Conservation (phyloP, 1,140 invertebrate species). For the Pachyrhynchus sulphureomaculatus region DNA sequence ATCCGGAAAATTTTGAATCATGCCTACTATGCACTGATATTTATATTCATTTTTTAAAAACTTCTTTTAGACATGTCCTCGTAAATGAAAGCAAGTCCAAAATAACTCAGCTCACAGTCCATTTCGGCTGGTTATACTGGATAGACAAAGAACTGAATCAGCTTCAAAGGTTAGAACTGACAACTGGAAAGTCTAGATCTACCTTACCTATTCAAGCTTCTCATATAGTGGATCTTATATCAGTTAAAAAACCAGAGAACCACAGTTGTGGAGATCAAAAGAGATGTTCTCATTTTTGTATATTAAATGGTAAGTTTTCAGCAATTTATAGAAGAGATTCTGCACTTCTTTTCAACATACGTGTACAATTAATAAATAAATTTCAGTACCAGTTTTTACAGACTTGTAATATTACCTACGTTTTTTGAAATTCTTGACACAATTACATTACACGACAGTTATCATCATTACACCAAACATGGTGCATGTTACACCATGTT, state of each 20-base stretch:
- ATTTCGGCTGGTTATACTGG: conserved; percentile 49
- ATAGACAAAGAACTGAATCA: conserved; percentile 45
- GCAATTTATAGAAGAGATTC: too few species aligned
- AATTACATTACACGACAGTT: too few species aligned
- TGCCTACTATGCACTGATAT: too few species aligned
- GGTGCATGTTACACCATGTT: too few species aligned
- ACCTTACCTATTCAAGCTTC: conserved; percentile 41
- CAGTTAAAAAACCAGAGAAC: conserved; percentile 43
- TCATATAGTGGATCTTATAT: conserved; percentile 47
- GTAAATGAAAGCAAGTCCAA: conserved; percentile 45
- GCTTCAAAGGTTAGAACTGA: conserved; percentile 45
- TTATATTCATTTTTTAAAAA: conserved; percentile 5
- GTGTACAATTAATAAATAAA: too few species aligned
- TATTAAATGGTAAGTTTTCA: conserved; percentile 47
- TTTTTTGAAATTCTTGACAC: too few species aligned
- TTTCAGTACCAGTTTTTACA: too few species aligned
- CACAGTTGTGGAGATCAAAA: conserved; percentile 39
- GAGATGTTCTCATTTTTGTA: conserved; percentile 71
- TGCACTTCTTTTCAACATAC: too few species aligned
- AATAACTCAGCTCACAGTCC: conserved; percentile 46
- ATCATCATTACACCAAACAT: too few species aligned
- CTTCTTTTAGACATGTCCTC: conserved; percentile 42
- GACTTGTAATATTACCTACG: too few species aligned
- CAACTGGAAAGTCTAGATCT: conserved; percentile 44
- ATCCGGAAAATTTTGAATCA: too few species aligned